Evolutionary conservation across 1,140 invertebrate genomes (phyloP).

Genomic region (Drosophila pruinosa): DNA sequence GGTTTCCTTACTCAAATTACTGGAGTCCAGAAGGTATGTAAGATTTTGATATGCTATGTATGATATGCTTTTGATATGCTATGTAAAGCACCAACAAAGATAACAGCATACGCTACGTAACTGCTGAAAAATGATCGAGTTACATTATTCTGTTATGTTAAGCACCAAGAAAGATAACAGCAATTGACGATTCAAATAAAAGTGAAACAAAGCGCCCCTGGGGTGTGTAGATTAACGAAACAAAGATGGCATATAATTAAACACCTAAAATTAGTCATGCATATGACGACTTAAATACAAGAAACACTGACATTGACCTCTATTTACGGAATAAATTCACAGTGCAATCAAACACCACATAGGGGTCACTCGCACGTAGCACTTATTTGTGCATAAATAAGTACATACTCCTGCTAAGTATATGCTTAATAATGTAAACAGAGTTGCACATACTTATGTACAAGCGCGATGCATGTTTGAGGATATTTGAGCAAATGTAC

Average conservation of each 20-base stretch:
- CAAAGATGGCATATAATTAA: neutral
- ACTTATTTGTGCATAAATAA: slow-evolving; percentile 31
- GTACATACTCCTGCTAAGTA: slow-evolving; percentile 7
- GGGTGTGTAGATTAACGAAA: too few species aligned
- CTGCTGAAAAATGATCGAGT: neutral
- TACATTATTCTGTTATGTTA: neutral
- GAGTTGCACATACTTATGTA: neutral
- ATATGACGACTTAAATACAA: slow-evolving; percentile 26
- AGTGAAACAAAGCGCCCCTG: neutral
- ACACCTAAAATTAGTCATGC: neutral
- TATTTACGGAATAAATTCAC: slow-evolving; percentile 18
- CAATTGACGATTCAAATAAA: neutral
- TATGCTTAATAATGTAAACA: slow-evolving; percentile 27
- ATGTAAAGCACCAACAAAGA: too few species aligned
- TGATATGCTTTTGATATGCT: too few species aligned
- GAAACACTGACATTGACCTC: slow-evolving; percentile 52
- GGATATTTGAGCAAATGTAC: too few species aligned
- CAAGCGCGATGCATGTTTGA: too few species aligned
- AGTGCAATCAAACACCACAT: slow-evolving; percentile 55
- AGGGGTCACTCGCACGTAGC: neutral
- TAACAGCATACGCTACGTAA: neutral
- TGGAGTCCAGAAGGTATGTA: too few species aligned
- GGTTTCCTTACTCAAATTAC: too few species aligned
- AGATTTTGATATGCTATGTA: too few species aligned
- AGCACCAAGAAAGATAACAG: neutral